A percentile compares a stretch with the other conserved stretches of the same genome.
Conservation (phyloP, 2,113 vertebrate genomes). For the Micronycteris hirsuta region DNA sequence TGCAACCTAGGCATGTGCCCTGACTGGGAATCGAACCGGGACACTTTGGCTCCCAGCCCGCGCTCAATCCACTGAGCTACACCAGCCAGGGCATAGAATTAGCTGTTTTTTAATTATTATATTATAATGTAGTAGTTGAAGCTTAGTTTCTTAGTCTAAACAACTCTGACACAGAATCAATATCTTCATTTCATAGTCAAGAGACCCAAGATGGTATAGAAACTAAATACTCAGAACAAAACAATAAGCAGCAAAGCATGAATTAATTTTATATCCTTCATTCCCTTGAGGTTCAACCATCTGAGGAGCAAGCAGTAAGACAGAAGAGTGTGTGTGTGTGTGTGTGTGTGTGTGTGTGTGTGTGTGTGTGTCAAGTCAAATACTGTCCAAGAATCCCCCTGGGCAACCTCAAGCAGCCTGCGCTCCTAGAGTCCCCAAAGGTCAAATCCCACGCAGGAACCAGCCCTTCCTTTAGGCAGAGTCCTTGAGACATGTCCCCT, state of each 20-base stretch:
- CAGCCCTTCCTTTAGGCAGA: neutral
- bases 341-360: neutral
- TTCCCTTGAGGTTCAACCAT: neutral
- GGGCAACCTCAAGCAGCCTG: neutral
- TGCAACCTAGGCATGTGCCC: no score
- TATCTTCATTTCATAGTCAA: conserved; percentile 37
- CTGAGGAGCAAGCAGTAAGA: neutral
- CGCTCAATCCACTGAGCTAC: no score
- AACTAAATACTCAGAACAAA: neutral
- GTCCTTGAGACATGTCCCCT: no score
- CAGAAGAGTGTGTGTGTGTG: neutral
- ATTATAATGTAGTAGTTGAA: neutral
- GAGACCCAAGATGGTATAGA: neutral
- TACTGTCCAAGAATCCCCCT: neutral
- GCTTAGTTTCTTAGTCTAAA: conserved; percentile 4
- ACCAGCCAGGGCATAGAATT: no score
- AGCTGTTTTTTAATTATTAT: neutral
- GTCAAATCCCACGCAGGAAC: neutral
- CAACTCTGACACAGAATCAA: neutral
- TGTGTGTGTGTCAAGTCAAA: no score
- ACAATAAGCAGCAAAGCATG: neutral
- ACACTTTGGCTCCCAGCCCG: no score
- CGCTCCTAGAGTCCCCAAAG: neutral
- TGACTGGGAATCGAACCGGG: no score
- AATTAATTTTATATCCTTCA: conserved; percentile 21